Evolutionary conservation across 2,113 vertebrate genomes (phyloP), one percentile per base, ranked within the genome.

Genomic region (Melanocharis versteri): DNA sequence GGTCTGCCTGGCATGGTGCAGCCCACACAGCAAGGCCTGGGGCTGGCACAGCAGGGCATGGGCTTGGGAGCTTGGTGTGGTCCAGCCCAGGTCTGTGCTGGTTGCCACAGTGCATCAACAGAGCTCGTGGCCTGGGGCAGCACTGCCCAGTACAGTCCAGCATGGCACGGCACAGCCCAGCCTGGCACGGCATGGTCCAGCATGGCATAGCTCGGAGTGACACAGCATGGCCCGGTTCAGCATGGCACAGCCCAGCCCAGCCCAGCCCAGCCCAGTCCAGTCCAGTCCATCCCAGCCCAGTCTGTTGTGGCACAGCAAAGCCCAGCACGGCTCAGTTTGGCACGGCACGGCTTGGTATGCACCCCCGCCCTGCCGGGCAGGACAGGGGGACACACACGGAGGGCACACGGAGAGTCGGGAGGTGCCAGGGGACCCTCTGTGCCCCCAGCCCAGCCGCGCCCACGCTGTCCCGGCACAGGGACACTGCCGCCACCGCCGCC

Each of bases 291-390:
- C 22, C 50, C 35, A 13, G 51, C 31, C 31, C 24, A 28, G 51
- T 33, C 11, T 6, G 14, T 3, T 13, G 24, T 10, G 19, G 8
- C 47, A 3, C 3, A 10, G 20, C 45, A 56, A 30, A 68, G 56
- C 57, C 35, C 4, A 8, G 47, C 60, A 28, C 0, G 2, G 47
- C 35, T 6, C 57, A 11, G 24, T 27, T 44, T 33, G 40, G 75
- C 60, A 20, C 1, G 0, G 62, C 58, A 39, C 54, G 2, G 40
- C 19, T 9, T 1, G 13, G 33, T 2, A 3, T 1, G 33, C 7
- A 2, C 33, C 35, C 60, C 22, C 5, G 17, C 11, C 6, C 6
- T 3, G 3, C 24, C 2, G 5, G 33, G 37, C 13, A 21, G 72
- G 47, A n/a, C 50, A 37, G 56, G 33, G 24, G 10, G 10, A 7